A percentile compares a stretch with the other conserved stretches of the same genome.
Evolutionary conservation across 1,140 invertebrate genomes (phyloP).

Genomic region (Solenopsis invicta): DNA sequence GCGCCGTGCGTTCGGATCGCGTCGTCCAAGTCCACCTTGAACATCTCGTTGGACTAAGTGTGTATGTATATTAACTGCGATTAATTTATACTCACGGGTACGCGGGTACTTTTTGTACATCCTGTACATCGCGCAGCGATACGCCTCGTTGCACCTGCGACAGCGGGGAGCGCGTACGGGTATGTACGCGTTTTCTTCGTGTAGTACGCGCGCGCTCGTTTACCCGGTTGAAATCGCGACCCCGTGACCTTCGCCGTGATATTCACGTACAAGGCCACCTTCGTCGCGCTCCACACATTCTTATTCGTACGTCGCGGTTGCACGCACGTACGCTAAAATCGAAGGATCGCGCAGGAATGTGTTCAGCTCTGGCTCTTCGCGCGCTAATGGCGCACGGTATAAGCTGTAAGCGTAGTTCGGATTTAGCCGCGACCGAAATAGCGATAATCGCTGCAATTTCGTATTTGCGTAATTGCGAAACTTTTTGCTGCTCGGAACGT

Average conservation of each 20-base stretch:
- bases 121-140: conserved; percentile 44
- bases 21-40: neutral
- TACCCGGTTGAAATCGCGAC: conserved; percentile 76
- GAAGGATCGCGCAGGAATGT: conserved; percentile 14
- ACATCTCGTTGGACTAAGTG: neutral
- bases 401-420: no score
- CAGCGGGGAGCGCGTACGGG: conserved; percentile 73
- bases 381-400: neutral
- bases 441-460: neutral
- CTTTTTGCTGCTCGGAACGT: neutral
- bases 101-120: conserved; percentile 22
- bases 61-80: neutral
- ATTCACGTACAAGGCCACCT: conserved; percentile 74
- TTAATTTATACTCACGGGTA: neutral
- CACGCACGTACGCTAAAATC: conserved; percentile 64
- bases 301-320: conserved; percentile 63
- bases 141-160: conserved; percentile 74
- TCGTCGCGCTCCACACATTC: conserved; percentile 65
- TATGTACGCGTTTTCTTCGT: conserved; percentile 53
- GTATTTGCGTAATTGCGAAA: neutral
- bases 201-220: conserved; percentile 61
- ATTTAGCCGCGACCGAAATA: neutral
- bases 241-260: conserved; percentile 79
- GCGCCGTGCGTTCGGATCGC: neutral
- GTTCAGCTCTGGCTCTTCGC: neutral